Evolutionary conservation across 1,140 invertebrate genomes (phyloP).

Genomic region (Myzus persicae): DNA sequence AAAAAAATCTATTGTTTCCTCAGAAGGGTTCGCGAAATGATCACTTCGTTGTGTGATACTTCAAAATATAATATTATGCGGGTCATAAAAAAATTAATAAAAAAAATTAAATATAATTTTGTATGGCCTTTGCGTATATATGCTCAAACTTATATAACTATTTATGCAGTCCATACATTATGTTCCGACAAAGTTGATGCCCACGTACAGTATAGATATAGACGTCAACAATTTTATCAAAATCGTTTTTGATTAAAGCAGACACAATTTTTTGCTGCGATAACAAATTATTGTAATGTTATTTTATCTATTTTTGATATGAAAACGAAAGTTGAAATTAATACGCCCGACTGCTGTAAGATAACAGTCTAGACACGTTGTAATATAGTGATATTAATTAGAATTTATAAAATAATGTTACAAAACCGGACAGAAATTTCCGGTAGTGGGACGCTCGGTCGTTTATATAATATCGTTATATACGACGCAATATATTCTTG

Average conservation of each 20-base stretch:
- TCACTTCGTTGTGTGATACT: neutral
- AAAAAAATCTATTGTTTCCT: neutral
- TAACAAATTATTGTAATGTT: neutral
- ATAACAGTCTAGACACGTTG: constrained; percentile 34
- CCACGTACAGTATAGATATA: neutral
- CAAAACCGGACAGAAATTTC: neutral
- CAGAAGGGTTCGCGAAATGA: neutral
- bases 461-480: neutral
- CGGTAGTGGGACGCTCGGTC: neutral
- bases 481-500: neutral
- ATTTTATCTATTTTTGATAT: neutral
- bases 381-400: neutral
- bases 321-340: constrained; percentile 40
- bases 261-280: neutral
- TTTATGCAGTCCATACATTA: neutral
- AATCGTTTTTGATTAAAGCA: neutral
- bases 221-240: neutral
- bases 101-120: neutral
- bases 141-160: neutral
- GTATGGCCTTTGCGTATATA: neutral
- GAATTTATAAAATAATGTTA: neutral
- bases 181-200: neutral
- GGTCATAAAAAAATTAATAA: neutral
- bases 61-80: neutral
- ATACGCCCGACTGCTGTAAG: neutral